Evolutionary conservation across 2,888 invertebrate genomes (phyloP).

Genomic region (Ferrisia virgata): DNA sequence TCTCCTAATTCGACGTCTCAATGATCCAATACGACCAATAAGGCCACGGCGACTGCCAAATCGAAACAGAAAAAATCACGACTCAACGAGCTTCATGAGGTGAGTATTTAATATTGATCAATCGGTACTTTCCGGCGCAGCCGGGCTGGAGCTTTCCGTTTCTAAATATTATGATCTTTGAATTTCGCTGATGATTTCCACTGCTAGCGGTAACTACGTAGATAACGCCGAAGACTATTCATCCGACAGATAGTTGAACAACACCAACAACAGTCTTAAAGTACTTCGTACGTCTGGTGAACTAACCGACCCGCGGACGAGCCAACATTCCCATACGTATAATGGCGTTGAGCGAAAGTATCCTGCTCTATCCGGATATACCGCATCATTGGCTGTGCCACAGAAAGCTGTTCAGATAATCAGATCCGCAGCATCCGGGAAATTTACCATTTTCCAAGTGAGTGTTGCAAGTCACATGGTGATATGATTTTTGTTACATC

Average conservation of each 20-base stretch:
- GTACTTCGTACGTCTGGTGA: background rate
- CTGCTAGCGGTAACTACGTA: background rate
- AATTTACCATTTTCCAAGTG: conserved; percentile 78
- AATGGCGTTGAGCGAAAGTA: conserved; percentile 80
- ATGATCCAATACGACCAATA: background rate
- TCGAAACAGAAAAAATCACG: conserved; percentile 16
- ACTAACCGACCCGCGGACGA: background rate
- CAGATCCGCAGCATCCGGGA: conserved; percentile 71
- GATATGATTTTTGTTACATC: too few species aligned
- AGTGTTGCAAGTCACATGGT: too few species aligned
- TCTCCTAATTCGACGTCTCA: background rate
- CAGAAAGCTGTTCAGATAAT: conserved; percentile 80
- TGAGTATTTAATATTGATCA: background rate
- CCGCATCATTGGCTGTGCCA: conserved; percentile 94
- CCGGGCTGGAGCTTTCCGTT: too few species aligned
- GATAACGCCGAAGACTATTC: conserved; percentile 3
- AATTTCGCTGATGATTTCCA: conserved; percentile 6
- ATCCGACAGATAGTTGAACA: background rate
- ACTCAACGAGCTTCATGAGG: conserved; percentile 7
- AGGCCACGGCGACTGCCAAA: background rate
- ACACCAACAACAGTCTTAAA: conserved; percentile 4
- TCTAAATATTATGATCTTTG: too few species aligned
- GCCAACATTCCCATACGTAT: conserved; percentile 57
- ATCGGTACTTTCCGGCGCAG: too few species aligned
- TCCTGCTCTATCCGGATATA: conserved; percentile 76